Conservation (phyloP, 2,113 vertebrate species). For the Ageneiosus marmoratus region DNA sequence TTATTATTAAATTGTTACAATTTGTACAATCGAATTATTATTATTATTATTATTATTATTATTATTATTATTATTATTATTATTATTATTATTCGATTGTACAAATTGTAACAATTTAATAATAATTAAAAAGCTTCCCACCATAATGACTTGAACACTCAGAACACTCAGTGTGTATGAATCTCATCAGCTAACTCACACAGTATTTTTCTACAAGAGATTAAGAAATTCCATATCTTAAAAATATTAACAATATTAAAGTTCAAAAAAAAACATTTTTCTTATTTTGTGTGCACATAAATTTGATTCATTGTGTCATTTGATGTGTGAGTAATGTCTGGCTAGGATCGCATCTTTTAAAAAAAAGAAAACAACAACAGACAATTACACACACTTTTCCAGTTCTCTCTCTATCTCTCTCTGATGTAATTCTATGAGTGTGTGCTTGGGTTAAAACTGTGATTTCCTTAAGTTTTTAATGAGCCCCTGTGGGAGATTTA, state of each 20-base stretch:
- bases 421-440: too few species aligned
- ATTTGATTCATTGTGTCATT: background rate
- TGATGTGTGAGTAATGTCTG: slow-evolving; percentile 7
- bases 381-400: slow-evolving; percentile 20
- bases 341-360: background rate
- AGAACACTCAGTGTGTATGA: background rate
- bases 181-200: background rate
- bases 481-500: slow-evolving; percentile 40
- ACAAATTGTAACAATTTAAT: too few species aligned
- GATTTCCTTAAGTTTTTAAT: slow-evolving; percentile 47
- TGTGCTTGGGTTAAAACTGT: slow-evolving; percentile 42
- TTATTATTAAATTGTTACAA: too few species aligned
- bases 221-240: background rate
- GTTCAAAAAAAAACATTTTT: background rate
- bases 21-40: too few species aligned
- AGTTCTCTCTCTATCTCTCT: slow-evolving; percentile 3
- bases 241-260: background rate
- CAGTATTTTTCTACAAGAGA: background rate
- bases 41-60: too few species aligned
- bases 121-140: background rate
- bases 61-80: too few species aligned
- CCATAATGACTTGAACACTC: background rate
- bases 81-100: too few species aligned
- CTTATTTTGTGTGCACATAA: background rate
- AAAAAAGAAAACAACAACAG: too few species aligned